Evolutionary conservation across 2,113 vertebrate genomes (phyloP).

Genomic region (Rynchops niger): DNA sequence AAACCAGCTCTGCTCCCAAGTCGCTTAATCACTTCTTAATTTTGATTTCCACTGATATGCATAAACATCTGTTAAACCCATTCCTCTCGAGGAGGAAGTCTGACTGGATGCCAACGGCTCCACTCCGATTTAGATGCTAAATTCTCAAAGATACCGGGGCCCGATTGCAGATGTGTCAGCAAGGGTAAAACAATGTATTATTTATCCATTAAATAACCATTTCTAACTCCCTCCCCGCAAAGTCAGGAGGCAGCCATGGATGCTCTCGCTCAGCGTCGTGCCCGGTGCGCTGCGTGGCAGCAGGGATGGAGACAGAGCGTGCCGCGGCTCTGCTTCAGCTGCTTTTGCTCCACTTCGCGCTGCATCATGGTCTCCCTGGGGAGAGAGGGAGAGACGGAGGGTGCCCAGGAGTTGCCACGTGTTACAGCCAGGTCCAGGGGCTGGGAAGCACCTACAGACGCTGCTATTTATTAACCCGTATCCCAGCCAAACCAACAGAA

Average conservation of each 20-base stretch:
- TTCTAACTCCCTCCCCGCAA: neutral
- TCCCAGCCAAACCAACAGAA: neutral
- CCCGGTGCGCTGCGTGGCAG: neutral
- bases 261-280: neutral
- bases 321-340: neutral
- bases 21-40: neutral
- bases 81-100: neutral
- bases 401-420: neutral
- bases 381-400: too few species aligned
- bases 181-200: fast-evolving
- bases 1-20: neutral
- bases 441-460: neutral
- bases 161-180: fast-evolving
- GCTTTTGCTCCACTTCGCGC: neutral
- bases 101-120: too few species aligned
- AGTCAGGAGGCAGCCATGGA: neutral
- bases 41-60: neutral
- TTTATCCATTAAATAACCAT: neutral
- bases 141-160: fast-evolving
- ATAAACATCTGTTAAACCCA: neutral
- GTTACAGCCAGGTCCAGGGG: neutral
- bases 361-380: fast-evolving
- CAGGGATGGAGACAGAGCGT: neutral
- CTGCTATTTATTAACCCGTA: neutral
- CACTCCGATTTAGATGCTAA: fast-evolving